These are phyloP conservation scores for Danaus melanippus DNA, from an alignment of 1,140 invertebrate species.

Conservation along the genomic window DNA sequence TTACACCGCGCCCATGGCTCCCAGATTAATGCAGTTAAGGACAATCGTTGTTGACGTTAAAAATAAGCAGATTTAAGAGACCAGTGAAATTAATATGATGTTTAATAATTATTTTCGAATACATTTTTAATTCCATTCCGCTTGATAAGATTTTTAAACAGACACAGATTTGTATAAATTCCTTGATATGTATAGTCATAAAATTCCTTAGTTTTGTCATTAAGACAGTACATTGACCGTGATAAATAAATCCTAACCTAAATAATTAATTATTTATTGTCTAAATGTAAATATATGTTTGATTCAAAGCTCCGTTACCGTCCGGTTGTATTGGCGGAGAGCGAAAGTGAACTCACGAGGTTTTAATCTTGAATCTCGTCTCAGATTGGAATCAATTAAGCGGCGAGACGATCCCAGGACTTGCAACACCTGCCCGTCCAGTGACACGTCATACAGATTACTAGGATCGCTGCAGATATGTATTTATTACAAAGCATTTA, in stretches of 20 bases:
- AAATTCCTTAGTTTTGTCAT: no score
- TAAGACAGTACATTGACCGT: no score
- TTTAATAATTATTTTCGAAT: conserved; percentile 1
- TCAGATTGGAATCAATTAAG: conserved; percentile 68
- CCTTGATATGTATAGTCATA: no score
- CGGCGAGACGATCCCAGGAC: conserved; percentile 48
- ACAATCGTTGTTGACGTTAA: conserved; percentile 33
- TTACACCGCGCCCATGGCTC: conserved; percentile 24
- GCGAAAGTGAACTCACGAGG: conserved; percentile 30
- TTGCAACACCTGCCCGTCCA: conserved; percentile 51
- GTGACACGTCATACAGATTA: conserved; percentile 12
- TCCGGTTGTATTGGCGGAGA: conserved; percentile 15
- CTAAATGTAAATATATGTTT: no score
- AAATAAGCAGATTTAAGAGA: conserved; percentile 7
- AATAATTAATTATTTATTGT: no score
- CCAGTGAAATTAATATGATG: neutral
- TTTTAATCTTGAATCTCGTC: conserved; percentile 47
- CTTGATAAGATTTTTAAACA: neutral
- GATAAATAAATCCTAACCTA: no score
- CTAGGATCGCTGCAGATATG: no score
- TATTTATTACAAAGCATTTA: no score
- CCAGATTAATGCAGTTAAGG: conserved; percentile 37
- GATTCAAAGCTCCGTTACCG: conserved; percentile 16
- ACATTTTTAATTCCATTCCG: conserved; percentile 1
- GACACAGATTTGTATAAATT: neutral